These are phyloP conservation scores for Zophobas morio DNA, from an alignment of 1,140 invertebrate genomes.

Conservation along the genomic window DNA sequence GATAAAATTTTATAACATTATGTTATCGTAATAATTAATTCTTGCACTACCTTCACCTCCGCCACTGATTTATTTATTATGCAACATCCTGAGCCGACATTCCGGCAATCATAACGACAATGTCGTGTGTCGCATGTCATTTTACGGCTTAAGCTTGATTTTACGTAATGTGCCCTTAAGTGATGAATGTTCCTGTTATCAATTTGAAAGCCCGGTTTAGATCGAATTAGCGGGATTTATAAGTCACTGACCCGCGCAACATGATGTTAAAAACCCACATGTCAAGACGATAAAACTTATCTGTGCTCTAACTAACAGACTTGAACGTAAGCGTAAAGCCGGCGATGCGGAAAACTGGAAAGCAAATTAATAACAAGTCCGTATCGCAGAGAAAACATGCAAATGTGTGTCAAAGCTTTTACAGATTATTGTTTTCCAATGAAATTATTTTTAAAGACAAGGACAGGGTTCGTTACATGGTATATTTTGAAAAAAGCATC, in stretches of 20 bases:
- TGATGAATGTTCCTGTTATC: constrained; percentile 20
- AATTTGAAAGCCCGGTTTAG: constrained; percentile 1
- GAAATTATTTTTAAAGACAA: no score
- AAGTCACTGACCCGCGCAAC: constrained; percentile 32
- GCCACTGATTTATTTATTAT: not conserved
- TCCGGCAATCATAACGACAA: not conserved
- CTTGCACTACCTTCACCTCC: not conserved
- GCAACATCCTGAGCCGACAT: not conserved
- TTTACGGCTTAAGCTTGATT: not conserved
- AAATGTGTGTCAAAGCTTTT: not conserved
- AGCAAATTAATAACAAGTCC: constrained; percentile 18
- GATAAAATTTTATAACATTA: no score
- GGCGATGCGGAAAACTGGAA: not conserved
- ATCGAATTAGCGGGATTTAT: constrained; percentile 8
- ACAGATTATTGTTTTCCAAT: not conserved
- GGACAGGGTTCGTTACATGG: no score
- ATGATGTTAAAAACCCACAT: constrained; percentile 34
- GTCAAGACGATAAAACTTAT: constrained; percentile 6
- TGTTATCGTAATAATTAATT: no score
- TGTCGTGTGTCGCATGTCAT: not conserved
- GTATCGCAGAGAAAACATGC: constrained; percentile 22
- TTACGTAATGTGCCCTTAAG: constrained; percentile 15
- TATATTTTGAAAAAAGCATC: no score
- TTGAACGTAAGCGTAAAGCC: constrained; percentile 10
- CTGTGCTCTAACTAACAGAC: constrained; percentile 16